A percentile compares a stretch with the other conserved stretches of the same genome.
Conservation (phyloP, 2,888 invertebrate species). For the Podabrus alpinus region DNA sequence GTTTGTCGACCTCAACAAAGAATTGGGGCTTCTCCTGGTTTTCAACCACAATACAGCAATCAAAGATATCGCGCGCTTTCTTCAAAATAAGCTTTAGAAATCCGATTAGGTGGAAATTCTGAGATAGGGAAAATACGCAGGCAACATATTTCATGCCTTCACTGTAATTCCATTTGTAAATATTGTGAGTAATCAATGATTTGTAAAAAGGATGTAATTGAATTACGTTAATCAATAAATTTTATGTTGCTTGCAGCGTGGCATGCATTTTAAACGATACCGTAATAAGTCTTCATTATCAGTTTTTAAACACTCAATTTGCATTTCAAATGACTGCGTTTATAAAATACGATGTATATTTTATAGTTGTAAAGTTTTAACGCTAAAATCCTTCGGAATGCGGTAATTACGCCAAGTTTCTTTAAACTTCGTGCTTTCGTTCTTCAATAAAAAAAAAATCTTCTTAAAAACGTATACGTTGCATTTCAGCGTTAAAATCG, state of each 20-base stretch:
- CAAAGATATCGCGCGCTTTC: conserved; percentile 10
- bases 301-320: neutral
- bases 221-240: neutral
- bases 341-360: neutral
- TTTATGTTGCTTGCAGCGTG: neutral
- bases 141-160: neutral
- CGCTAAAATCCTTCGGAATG: neutral
- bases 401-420: neutral
- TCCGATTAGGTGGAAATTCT: conserved; percentile 21
- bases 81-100: conserved; percentile 18
- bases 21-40: conserved; percentile 14
- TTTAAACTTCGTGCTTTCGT: neutral
- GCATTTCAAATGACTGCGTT: neutral
- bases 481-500: neutral
- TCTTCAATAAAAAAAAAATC: neutral
- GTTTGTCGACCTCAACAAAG: conserved; percentile 16
- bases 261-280: neutral
- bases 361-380: neutral
- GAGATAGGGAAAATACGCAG: neutral
- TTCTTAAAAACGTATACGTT: neutral
- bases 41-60: conserved; percentile 21
- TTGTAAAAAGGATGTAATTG: neutral
- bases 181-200: neutral
- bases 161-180: neutral
- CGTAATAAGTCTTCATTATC: neutral